phyloP scores from a whole-genome alignment of 2,888 invertebrate genomes.

The Polyommatus iphigenia region DNA sequence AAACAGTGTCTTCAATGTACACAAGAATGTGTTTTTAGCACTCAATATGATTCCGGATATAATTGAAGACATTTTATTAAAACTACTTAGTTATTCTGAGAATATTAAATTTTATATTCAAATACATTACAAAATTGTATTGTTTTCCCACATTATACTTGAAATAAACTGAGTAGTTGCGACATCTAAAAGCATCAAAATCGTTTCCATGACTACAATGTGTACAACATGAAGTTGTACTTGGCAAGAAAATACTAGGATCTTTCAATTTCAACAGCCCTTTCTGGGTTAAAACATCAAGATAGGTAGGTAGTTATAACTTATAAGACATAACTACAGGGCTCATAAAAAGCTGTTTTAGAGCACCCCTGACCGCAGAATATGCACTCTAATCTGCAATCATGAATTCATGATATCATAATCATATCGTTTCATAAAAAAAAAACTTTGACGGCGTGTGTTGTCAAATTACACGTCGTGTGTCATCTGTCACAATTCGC shows the following conservation, averaged over 20 bases:
- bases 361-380: too few species aligned
- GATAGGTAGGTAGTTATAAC: neutral
- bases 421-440: neutral
- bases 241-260: too few species aligned
- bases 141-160: neutral
- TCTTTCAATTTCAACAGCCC: too few species aligned
- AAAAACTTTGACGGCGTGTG: neutral
- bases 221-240: neutral
- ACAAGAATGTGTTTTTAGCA: neutral
- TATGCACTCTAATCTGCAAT: neutral
- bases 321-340: too few species aligned
- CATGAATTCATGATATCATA: neutral
- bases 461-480: neutral
- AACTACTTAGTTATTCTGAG: neutral
- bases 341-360: too few species aligned
- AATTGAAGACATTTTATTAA: neutral
- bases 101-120: neutral
- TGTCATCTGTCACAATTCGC: neutral
- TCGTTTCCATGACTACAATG: slow-evolving; percentile 6
- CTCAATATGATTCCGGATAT: neutral
- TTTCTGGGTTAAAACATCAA: neutral
- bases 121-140: neutral
- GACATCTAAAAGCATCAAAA: neutral
- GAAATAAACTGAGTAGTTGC: neutral
- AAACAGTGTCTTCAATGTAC: neutral